These are phyloP conservation scores for Platerodrilus igneus DNA, from an alignment of 2,888 invertebrate species.

Conservation along the genomic window DNA sequence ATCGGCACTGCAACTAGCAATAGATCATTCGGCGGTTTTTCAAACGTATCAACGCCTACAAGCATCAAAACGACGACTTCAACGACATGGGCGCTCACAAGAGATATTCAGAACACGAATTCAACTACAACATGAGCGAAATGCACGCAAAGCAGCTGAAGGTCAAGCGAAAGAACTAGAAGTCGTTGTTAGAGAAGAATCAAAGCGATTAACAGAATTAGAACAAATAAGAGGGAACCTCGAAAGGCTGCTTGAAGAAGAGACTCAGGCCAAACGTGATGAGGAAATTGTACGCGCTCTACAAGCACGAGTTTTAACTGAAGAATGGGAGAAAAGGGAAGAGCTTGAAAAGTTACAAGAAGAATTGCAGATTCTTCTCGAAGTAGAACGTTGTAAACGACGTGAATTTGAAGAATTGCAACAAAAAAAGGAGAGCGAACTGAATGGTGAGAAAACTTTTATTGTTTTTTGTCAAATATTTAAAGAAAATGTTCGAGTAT, in stretches of 20 bases:
- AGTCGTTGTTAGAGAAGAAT: conserved; percentile 66
- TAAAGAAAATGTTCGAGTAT: too few relatives aligned
- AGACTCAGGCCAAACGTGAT: conserved; percentile 77
- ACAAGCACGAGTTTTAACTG: conserved; percentile 69
- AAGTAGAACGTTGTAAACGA: conserved; percentile 69
- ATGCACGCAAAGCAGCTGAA: conserved; percentile 57
- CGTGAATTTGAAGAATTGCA: conserved; percentile 70
- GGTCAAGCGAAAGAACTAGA: conserved; percentile 61
- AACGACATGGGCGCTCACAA: conserved; percentile 54
- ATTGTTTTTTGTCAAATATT: too few relatives aligned
- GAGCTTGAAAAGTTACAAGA: conserved; percentile 75
- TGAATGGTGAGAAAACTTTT: conserved; percentile 59
- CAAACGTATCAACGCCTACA: conserved; percentile 67
- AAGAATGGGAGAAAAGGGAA: conserved; percentile 81
- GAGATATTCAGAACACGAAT: conserved; percentile 57
- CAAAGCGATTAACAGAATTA: conserved; percentile 66
- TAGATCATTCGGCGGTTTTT: conserved; percentile 63
- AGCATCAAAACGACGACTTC: conserved; percentile 50
- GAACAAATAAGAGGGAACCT: conserved; percentile 66
- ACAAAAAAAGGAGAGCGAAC: conserved; percentile 64
- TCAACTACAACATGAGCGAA: conserved; percentile 62
- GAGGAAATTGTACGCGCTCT: conserved; percentile 74
- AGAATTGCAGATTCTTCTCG: conserved; percentile 68
- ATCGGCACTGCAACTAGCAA: conserved; percentile 67
- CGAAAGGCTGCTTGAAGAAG: conserved; percentile 70